Evolutionary conservation across 2,113 vertebrate species (phyloP), one percentile per base, ranked within the genome.

Genomic region (Montifringilla adamsi): DNA sequence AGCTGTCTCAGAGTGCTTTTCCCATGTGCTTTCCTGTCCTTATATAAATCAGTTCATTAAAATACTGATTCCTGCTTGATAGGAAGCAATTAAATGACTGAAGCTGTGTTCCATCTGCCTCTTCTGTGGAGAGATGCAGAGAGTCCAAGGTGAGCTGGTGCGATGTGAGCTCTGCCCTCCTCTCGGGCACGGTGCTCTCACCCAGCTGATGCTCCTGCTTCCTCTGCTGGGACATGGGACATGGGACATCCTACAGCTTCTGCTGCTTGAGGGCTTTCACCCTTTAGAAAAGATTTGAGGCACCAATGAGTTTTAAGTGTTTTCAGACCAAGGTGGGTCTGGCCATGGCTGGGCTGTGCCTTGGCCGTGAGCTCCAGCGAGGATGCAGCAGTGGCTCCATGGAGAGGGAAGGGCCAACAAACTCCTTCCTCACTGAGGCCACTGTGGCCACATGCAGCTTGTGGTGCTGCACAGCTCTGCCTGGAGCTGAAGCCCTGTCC

Each of bases 81-180:
- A 87, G 94, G 89, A 94, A 93, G 91, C 80, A 92, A 78, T 88
- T 74, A 93, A 78, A 55, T n/a, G 80, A 44, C 77, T 41, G 86
- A 67, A 28, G 64, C 73, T 68, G 33, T 53, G 60, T 60, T 88
- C 84, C 60, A 60, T 44, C 47, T 92, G 75, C 79, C 55, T 85
- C 46, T 35, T 23, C 5, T 2, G 10, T 13, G 50, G 10, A 13
- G 75, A 30, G 67, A 7, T 20, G 68, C 33, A 39, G 69, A 39
- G 69, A 49, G 43, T 8, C 64, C 62, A 7, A 3, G 13, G n/a
- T 1, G 1, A 37, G 60, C 69, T 10, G 66, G 30, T 24, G 78
- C 0, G 0, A 24, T 7, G 17, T 28, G 49, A 53, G 58, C 49
- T 41, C 18, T 59, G 3, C 66, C 13, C 69, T n/a, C 35, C 84